A percentile compares a stretch with the other conserved stretches of the same genome.
Evolutionary conservation across 2,888 invertebrate genomes (phyloP).

Genomic region (Campaea margaritaria): DNA sequence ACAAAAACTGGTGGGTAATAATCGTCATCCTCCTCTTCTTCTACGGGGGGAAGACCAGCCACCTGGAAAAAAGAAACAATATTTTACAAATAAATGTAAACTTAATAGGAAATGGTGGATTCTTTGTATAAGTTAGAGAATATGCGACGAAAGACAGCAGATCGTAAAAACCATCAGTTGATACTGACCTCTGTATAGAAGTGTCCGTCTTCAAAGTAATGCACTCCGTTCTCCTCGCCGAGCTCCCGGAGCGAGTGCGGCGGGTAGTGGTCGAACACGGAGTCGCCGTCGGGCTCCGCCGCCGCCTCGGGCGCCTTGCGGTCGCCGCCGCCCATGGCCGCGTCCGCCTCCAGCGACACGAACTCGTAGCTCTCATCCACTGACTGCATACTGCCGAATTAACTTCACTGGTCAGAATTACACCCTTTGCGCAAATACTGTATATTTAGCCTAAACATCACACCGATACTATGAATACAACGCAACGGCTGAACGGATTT

Average conservation of each 20-base stretch:
- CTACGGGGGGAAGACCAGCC: conserved; percentile 90
- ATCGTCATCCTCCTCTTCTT: conserved; percentile 90
- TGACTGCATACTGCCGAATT: conserved; percentile 79
- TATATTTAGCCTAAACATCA: too few relatives aligned
- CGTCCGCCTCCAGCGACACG: conserved; percentile 74
- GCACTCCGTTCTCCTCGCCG: conserved; percentile 93
- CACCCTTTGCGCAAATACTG: too few relatives aligned
- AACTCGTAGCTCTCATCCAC: conserved; percentile 83
- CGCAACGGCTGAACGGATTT: too few relatives aligned
- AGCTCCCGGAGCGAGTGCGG: conserved; percentile 89
- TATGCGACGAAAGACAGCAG: too few relatives aligned
- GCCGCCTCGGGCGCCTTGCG: conserved; percentile 50
- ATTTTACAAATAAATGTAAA: not conserved
- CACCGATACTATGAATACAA: too few relatives aligned
- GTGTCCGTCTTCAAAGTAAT: conserved; percentile 96
- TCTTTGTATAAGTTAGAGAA: too few relatives aligned
- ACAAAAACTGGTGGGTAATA: conserved; percentile 89
- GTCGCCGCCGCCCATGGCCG: conserved; percentile 65
- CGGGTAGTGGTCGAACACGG: conserved; percentile 82
- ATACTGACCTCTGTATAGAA: conserved; percentile 95
- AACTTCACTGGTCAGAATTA: too few relatives aligned
- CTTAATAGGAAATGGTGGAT: too few relatives aligned
- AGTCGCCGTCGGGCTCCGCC: conserved; percentile 38
- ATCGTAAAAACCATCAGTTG: too few relatives aligned
- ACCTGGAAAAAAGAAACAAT: conserved; percentile 64